These are phyloP conservation scores for Fratercula arctica DNA, from an alignment of 2,797 vertebrate species.

Conservation along the genomic window DNA sequence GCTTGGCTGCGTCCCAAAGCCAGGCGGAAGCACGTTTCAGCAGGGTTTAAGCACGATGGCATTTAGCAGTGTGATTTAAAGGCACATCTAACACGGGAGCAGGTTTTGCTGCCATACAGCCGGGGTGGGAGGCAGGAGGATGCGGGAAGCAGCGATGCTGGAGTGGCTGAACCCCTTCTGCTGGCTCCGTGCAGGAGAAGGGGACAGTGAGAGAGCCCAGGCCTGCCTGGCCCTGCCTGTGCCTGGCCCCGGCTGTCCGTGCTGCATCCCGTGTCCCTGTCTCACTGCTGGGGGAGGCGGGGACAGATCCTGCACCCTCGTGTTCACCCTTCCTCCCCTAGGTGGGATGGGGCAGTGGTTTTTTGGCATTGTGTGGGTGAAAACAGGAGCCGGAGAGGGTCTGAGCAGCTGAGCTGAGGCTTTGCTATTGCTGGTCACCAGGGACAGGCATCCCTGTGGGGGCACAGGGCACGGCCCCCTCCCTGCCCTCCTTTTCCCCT, in stretches of 20 bases:
- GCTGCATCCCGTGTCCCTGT: background rate
- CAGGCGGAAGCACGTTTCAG: background rate
- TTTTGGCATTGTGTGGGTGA: background rate
- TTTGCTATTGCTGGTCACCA: background rate
- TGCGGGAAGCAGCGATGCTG: rapidly evolving
- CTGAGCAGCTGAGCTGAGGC: background rate
- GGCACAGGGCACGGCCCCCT: background rate
- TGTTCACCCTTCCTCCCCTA: background rate
- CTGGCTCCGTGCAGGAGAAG: background rate
- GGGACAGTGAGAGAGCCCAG: background rate
- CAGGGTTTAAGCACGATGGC: background rate
- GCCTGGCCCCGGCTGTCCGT: background rate
- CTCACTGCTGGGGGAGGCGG: background rate
- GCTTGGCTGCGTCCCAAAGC: background rate
- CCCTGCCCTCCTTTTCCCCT: background rate
- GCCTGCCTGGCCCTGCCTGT: background rate
- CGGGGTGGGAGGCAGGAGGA: background rate
- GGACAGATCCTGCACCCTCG: background rate
- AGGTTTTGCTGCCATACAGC: background rate
- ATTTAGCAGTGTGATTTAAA: background rate
- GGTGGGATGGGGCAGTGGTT: background rate
- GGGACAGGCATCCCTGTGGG: background rate
- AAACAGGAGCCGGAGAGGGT: background rate
- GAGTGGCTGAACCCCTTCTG: background rate
- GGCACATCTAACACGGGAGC: background rate